Evolutionary conservation across 2,797 vertebrate genomes (phyloP).

Genomic region (Pipistrellus nathusii): DNA sequence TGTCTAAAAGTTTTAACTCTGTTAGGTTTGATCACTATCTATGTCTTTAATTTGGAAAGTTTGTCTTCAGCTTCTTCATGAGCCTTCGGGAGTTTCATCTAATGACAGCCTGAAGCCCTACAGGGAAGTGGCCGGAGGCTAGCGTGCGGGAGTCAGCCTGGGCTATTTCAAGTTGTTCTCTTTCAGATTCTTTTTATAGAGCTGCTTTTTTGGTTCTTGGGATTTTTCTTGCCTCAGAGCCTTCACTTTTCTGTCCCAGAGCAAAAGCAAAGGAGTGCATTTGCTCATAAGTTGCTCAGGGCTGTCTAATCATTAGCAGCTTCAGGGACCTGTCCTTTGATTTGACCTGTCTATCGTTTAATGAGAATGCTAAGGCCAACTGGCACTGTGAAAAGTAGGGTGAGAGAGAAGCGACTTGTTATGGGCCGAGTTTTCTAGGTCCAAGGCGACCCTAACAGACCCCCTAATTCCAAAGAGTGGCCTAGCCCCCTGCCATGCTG

Average conservation of each 20-base stretch:
- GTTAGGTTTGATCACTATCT: conserved; percentile 37
- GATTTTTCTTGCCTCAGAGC: conserved; percentile 63
- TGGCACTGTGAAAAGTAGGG: not conserved
- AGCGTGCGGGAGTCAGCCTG: conserved; percentile 52
- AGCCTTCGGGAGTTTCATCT: conserved; percentile 61
- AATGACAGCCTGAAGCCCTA: conserved; percentile 50
- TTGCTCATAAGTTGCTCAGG: not conserved
- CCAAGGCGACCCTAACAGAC: not conserved
- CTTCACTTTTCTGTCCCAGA: conserved; percentile 61
- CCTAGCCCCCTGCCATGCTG: not conserved
- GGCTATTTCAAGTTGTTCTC: conserved; percentile 71
- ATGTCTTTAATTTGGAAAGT: conserved; percentile 71
- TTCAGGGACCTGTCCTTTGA: not conserved
- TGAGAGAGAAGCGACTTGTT: not conserved
- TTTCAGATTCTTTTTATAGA: conserved; percentile 77
- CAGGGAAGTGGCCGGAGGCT: conserved; percentile 47
- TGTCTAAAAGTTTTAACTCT: conserved; percentile 64
- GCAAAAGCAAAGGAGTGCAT: not conserved
- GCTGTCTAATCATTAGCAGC: not conserved
- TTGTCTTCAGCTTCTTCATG: conserved; percentile 67
- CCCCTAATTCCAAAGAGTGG: not conserved
- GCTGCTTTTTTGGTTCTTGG: conserved; percentile 66
- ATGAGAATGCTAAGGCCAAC: not conserved
- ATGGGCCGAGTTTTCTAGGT: not conserved
- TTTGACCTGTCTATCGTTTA: not conserved